phyloP scores from a whole-genome alignment of 2,888 invertebrate genomes.

The Timema cristinae region DNA sequence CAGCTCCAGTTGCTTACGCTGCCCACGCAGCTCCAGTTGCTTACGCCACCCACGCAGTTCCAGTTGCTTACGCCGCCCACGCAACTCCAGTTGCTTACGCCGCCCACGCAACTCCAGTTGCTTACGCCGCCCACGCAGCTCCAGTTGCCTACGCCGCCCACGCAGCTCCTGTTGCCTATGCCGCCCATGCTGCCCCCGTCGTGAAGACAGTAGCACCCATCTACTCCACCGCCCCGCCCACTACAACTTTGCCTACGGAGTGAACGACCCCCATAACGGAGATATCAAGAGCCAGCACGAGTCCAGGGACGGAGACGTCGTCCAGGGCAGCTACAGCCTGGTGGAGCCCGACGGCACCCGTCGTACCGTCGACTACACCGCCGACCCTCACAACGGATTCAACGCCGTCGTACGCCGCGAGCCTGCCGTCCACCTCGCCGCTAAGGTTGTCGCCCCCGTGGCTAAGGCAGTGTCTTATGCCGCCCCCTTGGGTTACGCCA shows the following conservation, averaged over 20 bases:
- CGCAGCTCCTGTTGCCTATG: conserved; percentile 21
- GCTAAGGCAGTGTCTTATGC: conserved; percentile 39
- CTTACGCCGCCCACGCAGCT: conserved; percentile 36
- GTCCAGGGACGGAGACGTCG: conserved; percentile 22
- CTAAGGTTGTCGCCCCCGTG: conserved; percentile 31
- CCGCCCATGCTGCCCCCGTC: conserved; percentile 22
- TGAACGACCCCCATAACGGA: conserved; percentile 21
- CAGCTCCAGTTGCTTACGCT: neutral
- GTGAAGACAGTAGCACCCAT: conserved; percentile 13
- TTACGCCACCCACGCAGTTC: too few species aligned
- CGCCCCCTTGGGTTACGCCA: conserved; percentile 10
- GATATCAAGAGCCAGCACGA: conserved; percentile 22
- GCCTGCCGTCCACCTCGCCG: conserved; percentile 27
- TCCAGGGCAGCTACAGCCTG: conserved; percentile 22
- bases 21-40: too few species aligned
- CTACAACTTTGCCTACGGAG: conserved; percentile 21
- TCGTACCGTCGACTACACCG: conserved; percentile 23
- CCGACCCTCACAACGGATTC: conserved; percentile 23
- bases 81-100: conserved; percentile 21
- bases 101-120: conserved; percentile 28
- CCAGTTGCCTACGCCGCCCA: conserved; percentile 35
- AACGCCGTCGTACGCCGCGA: conserved; percentile 41
- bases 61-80: too few species aligned
- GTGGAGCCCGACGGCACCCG: conserved; percentile 21
- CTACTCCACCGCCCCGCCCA: conserved; percentile 22